These are phyloP conservation scores for Epinotia nisella DNA, from an alignment of 2,888 invertebrate species.

Conservation along the genomic window DNA sequence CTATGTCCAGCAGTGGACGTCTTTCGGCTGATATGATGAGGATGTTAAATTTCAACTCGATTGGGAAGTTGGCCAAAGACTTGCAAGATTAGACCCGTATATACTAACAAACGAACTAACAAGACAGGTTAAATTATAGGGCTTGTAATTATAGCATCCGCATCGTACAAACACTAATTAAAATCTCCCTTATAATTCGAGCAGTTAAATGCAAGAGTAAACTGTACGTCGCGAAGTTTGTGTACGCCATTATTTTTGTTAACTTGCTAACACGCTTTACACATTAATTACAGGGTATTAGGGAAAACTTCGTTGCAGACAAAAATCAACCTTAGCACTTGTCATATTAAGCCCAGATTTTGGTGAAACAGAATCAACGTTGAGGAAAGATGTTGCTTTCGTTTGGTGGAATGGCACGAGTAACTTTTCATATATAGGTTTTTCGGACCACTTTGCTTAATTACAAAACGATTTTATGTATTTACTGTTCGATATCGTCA, in stretches of 20 bases:
- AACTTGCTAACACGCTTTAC: conserved; percentile 18
- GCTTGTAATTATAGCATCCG: neutral
- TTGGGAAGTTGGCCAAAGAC: too few relatives aligned
- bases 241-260: conserved; percentile 26
- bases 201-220: conserved; percentile 25
- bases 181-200: conserved; percentile 21
- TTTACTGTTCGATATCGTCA: too few relatives aligned
- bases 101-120: too few relatives aligned
- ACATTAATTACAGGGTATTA: conserved; percentile 25
- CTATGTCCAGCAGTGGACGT: too few relatives aligned
- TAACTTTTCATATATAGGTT: too few relatives aligned
- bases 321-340: neutral
- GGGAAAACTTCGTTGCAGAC: neutral
- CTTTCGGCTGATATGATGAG: too few relatives aligned
- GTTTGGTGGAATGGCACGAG: neutral
- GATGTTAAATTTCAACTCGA: too few relatives aligned
- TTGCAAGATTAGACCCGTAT: too few relatives aligned
- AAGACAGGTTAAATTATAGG: too few relatives aligned
- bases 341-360: neutral
- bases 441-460: too few relatives aligned
- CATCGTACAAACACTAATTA: conserved; percentile 1
- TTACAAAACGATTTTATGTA: too few relatives aligned
- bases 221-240: conserved; percentile 26
- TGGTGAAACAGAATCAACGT: neutral
- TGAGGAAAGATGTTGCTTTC: neutral